These are phyloP conservation scores for Latheticus oryzae DNA, from an alignment of 2,888 invertebrate species.

Conservation along the genomic window DNA sequence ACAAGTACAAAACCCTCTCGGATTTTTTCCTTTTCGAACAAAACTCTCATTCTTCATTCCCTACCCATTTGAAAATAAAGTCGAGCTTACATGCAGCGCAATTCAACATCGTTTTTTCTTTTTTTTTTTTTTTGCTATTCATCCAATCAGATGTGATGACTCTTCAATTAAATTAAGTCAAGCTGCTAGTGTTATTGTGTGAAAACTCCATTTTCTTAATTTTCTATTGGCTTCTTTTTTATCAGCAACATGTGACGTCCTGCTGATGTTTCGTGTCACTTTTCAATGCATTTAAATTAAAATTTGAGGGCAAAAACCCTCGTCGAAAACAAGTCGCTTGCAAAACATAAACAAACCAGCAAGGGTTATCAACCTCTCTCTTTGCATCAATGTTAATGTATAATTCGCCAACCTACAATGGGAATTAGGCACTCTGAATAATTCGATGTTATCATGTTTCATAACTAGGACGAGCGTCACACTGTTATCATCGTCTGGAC, in stretches of 20 bases:
- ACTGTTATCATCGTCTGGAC: slow-evolving; percentile 21
- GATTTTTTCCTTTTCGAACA: background rate
- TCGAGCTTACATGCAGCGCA: background rate
- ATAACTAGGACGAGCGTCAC: slow-evolving; percentile 28
- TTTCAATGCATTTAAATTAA: slow-evolving; percentile 39
- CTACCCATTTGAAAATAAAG: background rate
- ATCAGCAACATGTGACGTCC: too few relatives aligned
- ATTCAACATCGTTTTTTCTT: background rate
- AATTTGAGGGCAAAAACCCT: slow-evolving; percentile 37
- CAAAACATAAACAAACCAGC: slow-evolving; percentile 37
- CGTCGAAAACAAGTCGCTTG: slow-evolving; percentile 23
- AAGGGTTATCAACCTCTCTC: slow-evolving; percentile 40
- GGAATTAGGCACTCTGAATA: slow-evolving; percentile 32
- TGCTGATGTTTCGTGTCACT: slow-evolving; percentile 23
- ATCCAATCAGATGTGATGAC: slow-evolving; percentile 6
- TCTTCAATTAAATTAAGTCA: slow-evolving; percentile 7
- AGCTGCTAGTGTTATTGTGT: background rate
- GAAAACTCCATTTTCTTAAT: background rate
- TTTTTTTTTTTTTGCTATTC: background rate
- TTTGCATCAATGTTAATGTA: slow-evolving; percentile 12
- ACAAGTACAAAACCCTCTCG: background rate
- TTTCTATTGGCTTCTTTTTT: too few relatives aligned
- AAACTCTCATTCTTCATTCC: background rate
- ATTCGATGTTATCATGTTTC: slow-evolving; percentile 30
- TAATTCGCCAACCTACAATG: slow-evolving; percentile 36